Evolutionary conservation across 2,888 invertebrate species (phyloP).

Genomic region (Eristalis intricaria): DNA sequence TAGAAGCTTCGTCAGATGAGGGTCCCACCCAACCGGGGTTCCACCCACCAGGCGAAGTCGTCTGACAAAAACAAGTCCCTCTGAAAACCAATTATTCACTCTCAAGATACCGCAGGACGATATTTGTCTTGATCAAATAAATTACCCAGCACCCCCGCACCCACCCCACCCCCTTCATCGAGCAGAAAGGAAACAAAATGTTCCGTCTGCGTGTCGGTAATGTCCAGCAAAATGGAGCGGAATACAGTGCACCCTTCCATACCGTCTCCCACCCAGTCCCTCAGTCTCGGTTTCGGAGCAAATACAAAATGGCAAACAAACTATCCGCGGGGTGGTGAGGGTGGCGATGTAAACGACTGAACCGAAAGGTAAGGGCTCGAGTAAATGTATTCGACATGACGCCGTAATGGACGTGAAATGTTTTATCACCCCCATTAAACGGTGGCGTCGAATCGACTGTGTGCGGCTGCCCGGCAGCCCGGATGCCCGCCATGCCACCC

Average conservation of each 20-base stretch:
- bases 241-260: conserved; percentile 17
- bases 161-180: not conserved
- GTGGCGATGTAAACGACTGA: not conserved
- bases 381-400: conserved; percentile 56
- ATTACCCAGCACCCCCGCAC: conserved; percentile 25
- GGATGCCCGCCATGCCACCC: conserved; percentile 21
- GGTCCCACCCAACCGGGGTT: no score
- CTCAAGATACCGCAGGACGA: conserved; percentile 16
- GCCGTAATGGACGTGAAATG: conserved; percentile 67
- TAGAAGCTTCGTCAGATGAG: no score
- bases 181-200: conserved; percentile 47
- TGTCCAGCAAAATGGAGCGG: conserved; percentile 59
- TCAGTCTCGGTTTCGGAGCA: conserved; percentile 23
- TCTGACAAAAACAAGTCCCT: not conserved
- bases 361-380: not conserved
- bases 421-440: conserved; percentile 66
- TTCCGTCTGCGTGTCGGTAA: conserved; percentile 54
- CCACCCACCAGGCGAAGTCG: no score
- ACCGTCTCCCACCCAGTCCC: not conserved
- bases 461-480: not conserved
- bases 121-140: conserved; percentile 68
- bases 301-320: conserved; percentile 68
- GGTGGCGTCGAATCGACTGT: conserved; percentile 24
- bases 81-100: conserved; percentile 52
- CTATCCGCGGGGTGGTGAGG: not conserved